These are phyloP conservation scores for Tolypeutes matacus DNA, from an alignment of 2,797 vertebrate genomes.

Conservation along the genomic window DNA sequence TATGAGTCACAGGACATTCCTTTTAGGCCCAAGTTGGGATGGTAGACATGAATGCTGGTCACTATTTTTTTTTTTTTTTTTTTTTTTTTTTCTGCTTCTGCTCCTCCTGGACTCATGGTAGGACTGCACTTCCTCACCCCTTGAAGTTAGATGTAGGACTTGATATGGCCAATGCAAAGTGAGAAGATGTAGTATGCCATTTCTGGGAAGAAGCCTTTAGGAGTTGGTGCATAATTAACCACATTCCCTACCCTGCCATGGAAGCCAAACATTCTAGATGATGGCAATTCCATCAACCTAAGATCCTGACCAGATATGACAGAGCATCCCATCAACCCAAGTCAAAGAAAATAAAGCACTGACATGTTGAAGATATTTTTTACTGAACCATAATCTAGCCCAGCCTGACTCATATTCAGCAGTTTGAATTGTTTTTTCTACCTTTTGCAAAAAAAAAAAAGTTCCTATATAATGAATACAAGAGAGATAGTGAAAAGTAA, in stretches of 20 bases:
- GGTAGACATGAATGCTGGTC: neutral
- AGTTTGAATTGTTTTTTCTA: neutral
- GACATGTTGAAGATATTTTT: neutral
- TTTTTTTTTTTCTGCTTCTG: neutral
- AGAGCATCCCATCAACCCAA: neutral
- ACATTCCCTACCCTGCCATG: neutral
- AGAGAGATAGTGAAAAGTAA: neutral
- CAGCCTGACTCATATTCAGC: neutral
- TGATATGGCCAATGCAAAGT: neutral
- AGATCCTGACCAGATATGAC: neutral
- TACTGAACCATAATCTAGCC: neutral
- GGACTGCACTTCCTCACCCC: neutral
- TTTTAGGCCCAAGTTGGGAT: neutral
- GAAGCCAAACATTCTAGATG: neutral
- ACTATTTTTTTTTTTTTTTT: neutral
- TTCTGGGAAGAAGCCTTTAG: neutral
- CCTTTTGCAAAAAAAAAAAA: neutral
- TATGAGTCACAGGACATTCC: neutral
- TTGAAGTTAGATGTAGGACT: neutral
- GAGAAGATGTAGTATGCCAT: neutral
- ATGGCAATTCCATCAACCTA: neutral
- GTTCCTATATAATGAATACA: neutral
- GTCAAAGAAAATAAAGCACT: neutral
- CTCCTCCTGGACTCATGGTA: neutral
- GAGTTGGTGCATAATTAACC: neutral